Conservation (phyloP, 2,113 vertebrate species). For the Protobothrops flavoviridis region DNA sequence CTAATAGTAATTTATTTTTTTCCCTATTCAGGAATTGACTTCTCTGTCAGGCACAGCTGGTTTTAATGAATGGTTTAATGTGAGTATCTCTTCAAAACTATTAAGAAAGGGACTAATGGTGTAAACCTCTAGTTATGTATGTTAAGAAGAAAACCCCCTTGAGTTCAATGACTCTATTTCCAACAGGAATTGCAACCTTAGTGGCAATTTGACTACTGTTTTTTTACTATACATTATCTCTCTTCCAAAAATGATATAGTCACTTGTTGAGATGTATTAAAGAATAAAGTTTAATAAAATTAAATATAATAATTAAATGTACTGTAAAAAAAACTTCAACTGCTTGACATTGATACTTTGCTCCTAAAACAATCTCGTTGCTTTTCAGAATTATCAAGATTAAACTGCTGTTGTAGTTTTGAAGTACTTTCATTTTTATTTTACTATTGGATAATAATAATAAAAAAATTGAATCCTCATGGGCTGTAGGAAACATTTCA, state of each 20-base stretch:
- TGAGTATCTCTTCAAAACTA: constrained; percentile 70
- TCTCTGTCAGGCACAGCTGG: constrained; percentile 72
- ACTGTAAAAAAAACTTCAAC: not conserved
- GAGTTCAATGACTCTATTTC: not conserved
- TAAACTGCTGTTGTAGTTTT: not conserved
- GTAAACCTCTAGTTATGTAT: not conserved
- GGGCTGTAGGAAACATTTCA: not conserved
- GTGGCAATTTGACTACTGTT: not conserved
- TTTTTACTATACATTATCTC: not conserved
- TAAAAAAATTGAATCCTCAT: not conserved
- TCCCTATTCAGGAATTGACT: constrained; percentile 77
- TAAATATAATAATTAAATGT: not conserved
- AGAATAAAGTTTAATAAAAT: not conserved
- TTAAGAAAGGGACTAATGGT: not conserved
- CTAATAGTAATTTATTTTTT: constrained; percentile 27
- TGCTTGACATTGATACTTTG: not conserved
- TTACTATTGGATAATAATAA: not conserved
- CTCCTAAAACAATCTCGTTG: not conserved
- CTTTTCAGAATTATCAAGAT: not conserved
- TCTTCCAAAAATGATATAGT: not conserved
- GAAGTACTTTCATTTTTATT: not conserved
- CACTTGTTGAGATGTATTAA: not conserved
- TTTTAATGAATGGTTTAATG: constrained; percentile 82
- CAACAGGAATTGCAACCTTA: not conserved
- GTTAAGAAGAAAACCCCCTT: not conserved